Evolutionary conservation across 2,113 vertebrate species (phyloP), one percentile per base, ranked within the genome.

Genomic region (Tapirus terrestris): DNA sequence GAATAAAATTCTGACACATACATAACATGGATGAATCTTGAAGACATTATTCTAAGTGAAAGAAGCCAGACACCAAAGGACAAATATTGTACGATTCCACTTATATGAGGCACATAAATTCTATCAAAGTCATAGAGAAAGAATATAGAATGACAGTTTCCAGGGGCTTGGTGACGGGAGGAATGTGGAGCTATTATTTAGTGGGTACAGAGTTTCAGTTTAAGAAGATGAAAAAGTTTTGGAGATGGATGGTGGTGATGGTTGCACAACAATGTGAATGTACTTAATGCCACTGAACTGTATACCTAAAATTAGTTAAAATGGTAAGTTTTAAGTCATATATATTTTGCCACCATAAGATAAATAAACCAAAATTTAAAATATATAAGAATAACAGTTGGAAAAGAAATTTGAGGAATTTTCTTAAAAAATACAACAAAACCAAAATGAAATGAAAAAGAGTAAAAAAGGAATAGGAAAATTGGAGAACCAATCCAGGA

Each of bases 341-440:
- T 43, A 48, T 70, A 91, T 88, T 67, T 72, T 83, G 21, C 8
- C 6, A 83, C 18, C 21, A 91, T 45, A 72, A 77, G 93, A 65
- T 63, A 96, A 87, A 88, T 20, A 80, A 76, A 77, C 9, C 60
- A 67, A 92, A 75, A 33, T 45, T 61, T 83, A 39, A 82, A 91
- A 45, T 87, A 72, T 48, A 12, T 58, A 70, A 91, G 61, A 70
- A 95, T 65, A 9, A 58, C 63, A 56, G 0, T 14, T 95, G 60
- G 8, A 76, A 85, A 84, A 94, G 79, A 91, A 85, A 97, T 25
- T 56, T 80, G 11, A 23, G 1, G 9, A 94, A 60, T 84, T 89
- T 88, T 84, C n/a, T 75, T 18, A 53, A 65, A 93, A 93, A 58
- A 8, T 51, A 60, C 2, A 84, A 31, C 18, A 92, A 76, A 94